Conservation (phyloP, 2,888 invertebrate species). For the Lepetodrilus schrolli region DNA sequence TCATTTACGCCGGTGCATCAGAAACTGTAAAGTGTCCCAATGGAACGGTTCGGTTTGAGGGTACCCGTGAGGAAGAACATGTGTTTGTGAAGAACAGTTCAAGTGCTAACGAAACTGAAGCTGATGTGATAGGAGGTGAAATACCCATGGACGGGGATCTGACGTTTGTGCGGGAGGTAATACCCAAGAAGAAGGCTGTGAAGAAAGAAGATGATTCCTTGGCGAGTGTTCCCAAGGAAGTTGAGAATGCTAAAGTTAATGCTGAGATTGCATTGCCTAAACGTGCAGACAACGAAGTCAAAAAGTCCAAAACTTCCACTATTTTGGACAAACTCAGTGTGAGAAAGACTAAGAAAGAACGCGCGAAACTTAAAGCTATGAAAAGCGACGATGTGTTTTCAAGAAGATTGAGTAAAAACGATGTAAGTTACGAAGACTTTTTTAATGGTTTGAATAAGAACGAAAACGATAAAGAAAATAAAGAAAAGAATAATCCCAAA, state of each 20-base stretch:
- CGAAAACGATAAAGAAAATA: slow-evolving; percentile 26
- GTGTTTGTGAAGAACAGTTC: slow-evolving; percentile 44
- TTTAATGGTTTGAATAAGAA: slow-evolving; percentile 40
- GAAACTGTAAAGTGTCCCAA: slow-evolving; percentile 44
- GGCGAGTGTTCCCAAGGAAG: neutral
- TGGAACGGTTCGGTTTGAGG: slow-evolving; percentile 59
- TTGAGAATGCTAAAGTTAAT: neutral
- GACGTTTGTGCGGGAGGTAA: slow-evolving; percentile 39
- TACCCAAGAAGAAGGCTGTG: slow-evolving; percentile 39
- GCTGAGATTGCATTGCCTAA: slow-evolving; percentile 54
- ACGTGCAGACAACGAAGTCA: slow-evolving; percentile 56
- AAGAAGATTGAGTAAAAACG: slow-evolving; percentile 58
- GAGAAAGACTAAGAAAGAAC: slow-evolving; percentile 59
- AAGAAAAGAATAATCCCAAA: neutral
- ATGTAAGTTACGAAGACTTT: slow-evolving; percentile 56
- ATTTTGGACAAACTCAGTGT: slow-evolving; percentile 66
- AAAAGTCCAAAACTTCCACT: slow-evolving; percentile 57
- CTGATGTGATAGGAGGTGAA: slow-evolving; percentile 32
- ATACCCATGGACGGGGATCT: slow-evolving; percentile 51
- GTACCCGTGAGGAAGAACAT: slow-evolving; percentile 57
- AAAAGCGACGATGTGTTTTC: slow-evolving; percentile 67
- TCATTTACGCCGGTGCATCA: slow-evolving; percentile 54
- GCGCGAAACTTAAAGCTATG: slow-evolving; percentile 65
- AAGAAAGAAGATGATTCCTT: neutral
- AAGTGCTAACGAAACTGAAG: slow-evolving; percentile 20